Base-by-base conservation (phyloP, 1,140 invertebrate genomes). In the Agraylea sexmaculata region DNA sequence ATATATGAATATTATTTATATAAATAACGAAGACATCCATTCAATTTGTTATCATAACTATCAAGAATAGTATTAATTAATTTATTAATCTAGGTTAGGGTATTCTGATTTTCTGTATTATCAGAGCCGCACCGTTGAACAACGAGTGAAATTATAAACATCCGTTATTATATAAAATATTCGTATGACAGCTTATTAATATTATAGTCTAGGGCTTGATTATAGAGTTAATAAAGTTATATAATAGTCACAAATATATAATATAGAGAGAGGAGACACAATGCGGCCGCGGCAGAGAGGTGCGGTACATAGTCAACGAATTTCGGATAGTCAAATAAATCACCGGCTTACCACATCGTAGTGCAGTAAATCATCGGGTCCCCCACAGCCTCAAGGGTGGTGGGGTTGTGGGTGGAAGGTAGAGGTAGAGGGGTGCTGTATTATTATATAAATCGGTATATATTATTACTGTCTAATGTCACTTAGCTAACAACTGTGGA, bases 261-360 rank as follows among this genome's bases (percentile, higher is more conserved):
- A n/a, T n/a, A n/a, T n/a, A n/a, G n/a, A n/a, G n/a, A n/a, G n/a
- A n/a, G n/a, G n/a, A n/a, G n/a, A n/a, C n/a, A 12, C 12, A 25
- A 25, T 25, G 7, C 23, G 7, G 23, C 7, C 23, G 23, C 23
- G 23, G 23, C 23, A 12, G 7, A 25, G 23, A 8, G 23, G 23
- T 12, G 7, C 23, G 23, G 7, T 7, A 25, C 7, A 33, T 39
- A 42, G 44, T 42, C 47, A 35, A 43, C 47, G 41, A 46, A 50
- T 42, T 46, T 50, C 47, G 47, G 45, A 46, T 45, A 38, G 28
- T 27, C 38, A 32, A 21, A 46, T 50, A 50, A 50, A 50, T 50
- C 47, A 50, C 43, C n/a, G 47, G 36, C 44, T 42, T 45, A 45
- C 47, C 47, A 50, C 47, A 50, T 43, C 46, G 47, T 50, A 40